Evolutionary conservation across 2,797 vertebrate genomes (phyloP), one percentile per base, ranked within the genome.

Genomic region (Pogoniulus pusillus): DNA sequence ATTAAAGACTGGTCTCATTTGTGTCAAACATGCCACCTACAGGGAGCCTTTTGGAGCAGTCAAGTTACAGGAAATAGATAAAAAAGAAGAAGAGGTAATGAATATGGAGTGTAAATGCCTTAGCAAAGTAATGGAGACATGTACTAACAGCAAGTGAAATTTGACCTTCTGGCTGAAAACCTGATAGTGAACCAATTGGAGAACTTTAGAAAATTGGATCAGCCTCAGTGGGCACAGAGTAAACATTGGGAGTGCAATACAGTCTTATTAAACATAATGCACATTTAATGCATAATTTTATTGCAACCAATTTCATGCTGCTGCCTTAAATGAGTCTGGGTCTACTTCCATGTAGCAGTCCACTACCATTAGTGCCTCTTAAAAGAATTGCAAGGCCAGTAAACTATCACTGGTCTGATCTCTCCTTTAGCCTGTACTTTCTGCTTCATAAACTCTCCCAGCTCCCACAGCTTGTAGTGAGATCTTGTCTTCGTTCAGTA

Each of bases 231-330:
- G 96, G 95, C 97, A 97, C 97, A 97, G 97, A 97, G 96, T 98
- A 98, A 98, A 98, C 97, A 98, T 90, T 97, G 97, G 96, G 97
- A 98, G 96, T 96, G 96, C 96, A 97, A 97, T 96, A 96, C 94
- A 95, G 96, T 97, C 96, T 97, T 97, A 97, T 98, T 97, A 98
- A 97, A 97, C 97, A 97, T 98, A 97, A 98, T 97, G 97, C 96
- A 97, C 97, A 97, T 97, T 98, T 98, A 98, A 97, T 97, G 97
- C 97, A 97, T 98, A 97, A 98, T 98, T 98, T 98, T 97, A 98
- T 97, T 97, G 97, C 97, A 98, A 96, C 96, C 97, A 98, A 98
- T 98, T 98, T 98, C 97, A 98, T 97, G 96, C 96, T 97, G 86
- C 95, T 97, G 97, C 97, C 96, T 97, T 97, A 97, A 97, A 97